A percentile compares a stretch with the other conserved stretches of the same genome.
phyloP scores from a whole-genome alignment of 2,888 invertebrate genomes.

The Candidula unifasciata region DNA sequence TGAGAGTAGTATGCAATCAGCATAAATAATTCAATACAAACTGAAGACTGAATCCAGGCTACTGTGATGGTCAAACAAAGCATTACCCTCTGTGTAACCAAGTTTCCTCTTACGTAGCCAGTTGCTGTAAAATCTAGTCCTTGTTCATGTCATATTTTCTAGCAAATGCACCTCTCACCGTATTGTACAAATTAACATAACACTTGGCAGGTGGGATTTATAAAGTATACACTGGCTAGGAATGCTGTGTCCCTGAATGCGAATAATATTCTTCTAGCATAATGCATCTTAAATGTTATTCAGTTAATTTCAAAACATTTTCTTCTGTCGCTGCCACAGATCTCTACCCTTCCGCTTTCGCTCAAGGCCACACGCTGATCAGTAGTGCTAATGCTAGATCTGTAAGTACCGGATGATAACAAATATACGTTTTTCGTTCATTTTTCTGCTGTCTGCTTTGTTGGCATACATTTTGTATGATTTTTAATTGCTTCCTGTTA shows the following conservation, averaged over 20 bases:
- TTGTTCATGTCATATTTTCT: too few species aligned
- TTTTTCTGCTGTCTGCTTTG: not conserved
- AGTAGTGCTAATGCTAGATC: constrained; percentile 27
- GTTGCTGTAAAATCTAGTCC: too few species aligned
- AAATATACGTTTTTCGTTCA: not conserved
- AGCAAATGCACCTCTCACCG: not conserved
- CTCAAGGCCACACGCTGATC: constrained; percentile 20
- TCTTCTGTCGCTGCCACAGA: constrained; percentile 31
- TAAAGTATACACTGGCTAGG: not conserved
- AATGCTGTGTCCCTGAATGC: not conserved
- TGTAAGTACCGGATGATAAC: constrained; percentile 28
- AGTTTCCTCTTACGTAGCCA: too few species aligned
- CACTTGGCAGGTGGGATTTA: not conserved
- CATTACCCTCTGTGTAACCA: too few species aligned
- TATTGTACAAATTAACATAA: not conserved
- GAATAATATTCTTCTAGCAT: not conserved
- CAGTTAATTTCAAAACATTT: not conserved
- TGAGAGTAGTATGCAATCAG: too few species aligned
- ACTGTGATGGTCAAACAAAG: too few species aligned
- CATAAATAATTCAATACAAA: too few species aligned
- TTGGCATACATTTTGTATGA: not conserved
- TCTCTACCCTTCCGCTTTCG: constrained; percentile 25
- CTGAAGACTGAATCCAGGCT: too few species aligned
- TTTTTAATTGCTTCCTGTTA: too few species aligned
- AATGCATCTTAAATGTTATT: not conserved